These are phyloP conservation scores for Threskiornis aethiopicus DNA, from an alignment of 2,797 vertebrate species.

Conservation along the genomic window DNA sequence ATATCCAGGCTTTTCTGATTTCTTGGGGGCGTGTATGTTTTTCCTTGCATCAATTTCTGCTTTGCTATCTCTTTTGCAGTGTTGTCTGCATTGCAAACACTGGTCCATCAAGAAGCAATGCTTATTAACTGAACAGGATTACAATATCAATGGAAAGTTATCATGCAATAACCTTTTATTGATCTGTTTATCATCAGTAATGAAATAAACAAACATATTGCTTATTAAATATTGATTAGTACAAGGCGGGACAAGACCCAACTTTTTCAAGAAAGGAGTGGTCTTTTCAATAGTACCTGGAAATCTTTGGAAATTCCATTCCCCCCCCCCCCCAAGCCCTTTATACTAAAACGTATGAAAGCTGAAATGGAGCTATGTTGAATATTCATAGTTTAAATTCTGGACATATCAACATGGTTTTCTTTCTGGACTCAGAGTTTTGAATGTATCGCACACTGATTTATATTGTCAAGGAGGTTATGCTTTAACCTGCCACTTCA, in stretches of 20 bases:
- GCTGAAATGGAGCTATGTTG: not conserved
- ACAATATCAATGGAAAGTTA: constrained; percentile 59
- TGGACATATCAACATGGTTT: not conserved
- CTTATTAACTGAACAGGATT: constrained; percentile 61
- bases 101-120: constrained; percentile 17
- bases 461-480: not conserved
- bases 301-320: not conserved
- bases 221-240: constrained; percentile 63
- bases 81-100: constrained; percentile 27
- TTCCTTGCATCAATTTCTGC: not conserved
- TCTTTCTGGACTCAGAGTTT: not conserved
- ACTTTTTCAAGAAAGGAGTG: not conserved
- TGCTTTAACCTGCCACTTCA: not conserved
- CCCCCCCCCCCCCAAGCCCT: not conserved
- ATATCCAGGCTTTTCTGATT: not conserved
- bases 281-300: not conserved
- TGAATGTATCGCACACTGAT: not conserved
- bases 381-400: not conserved
- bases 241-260: not conserved
- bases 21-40: not conserved
- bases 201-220: constrained; percentile 63
- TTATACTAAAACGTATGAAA: not conserved
- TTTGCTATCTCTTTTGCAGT: not conserved
- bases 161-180: constrained; percentile 62
- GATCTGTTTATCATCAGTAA: constrained; percentile 64